A percentile compares a stretch with the other conserved stretches of the same genome.
These are phyloP conservation scores for Decapterus maruadsi DNA, from an alignment of 2,797 vertebrate species.

Conservation along the genomic window DNA sequence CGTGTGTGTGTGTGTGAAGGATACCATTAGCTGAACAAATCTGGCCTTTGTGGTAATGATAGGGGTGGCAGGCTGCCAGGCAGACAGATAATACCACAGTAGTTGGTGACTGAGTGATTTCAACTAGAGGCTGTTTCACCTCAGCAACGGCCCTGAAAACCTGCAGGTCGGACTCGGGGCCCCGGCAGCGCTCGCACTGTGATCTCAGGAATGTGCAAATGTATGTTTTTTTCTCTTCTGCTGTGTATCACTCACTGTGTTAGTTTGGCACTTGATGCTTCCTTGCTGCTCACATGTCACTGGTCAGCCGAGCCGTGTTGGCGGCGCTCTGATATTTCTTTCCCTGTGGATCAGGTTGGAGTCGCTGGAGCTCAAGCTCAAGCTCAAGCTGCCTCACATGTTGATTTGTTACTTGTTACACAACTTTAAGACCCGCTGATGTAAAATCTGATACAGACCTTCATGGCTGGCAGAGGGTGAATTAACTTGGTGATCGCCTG, in stretches of 20 bases:
- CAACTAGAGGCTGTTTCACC: constrained; percentile 63
- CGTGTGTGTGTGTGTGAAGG: constrained; percentile 49
- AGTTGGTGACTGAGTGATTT: constrained; percentile 66
- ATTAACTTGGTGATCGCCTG: too few relatives aligned
- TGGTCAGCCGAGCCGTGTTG: neutral
- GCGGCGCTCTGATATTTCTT: neutral
- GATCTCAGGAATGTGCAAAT: constrained; percentile 64
- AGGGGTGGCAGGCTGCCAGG: constrained; percentile 76
- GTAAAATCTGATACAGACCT: neutral
- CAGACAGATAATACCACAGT: constrained; percentile 79
- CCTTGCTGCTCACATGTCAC: neutral
- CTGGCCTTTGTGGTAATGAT: constrained; percentile 78
- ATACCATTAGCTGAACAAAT: constrained; percentile 78
- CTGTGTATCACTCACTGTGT: neutral
- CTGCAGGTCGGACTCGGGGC: constrained; percentile 28
- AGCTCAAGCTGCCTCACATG: neutral
- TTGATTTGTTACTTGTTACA: too few relatives aligned
- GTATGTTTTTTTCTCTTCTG: constrained; percentile 9
- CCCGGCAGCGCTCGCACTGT: constrained; percentile 1
- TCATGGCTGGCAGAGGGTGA: neutral
- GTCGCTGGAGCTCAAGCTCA: neutral
- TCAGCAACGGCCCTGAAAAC: constrained; percentile 39
- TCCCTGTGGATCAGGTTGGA: neutral
- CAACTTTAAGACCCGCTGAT: neutral
- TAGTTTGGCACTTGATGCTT: neutral